Evolutionary conservation across 2,888 invertebrate genomes (phyloP).

Genomic region (Hydraecia micacea): DNA sequence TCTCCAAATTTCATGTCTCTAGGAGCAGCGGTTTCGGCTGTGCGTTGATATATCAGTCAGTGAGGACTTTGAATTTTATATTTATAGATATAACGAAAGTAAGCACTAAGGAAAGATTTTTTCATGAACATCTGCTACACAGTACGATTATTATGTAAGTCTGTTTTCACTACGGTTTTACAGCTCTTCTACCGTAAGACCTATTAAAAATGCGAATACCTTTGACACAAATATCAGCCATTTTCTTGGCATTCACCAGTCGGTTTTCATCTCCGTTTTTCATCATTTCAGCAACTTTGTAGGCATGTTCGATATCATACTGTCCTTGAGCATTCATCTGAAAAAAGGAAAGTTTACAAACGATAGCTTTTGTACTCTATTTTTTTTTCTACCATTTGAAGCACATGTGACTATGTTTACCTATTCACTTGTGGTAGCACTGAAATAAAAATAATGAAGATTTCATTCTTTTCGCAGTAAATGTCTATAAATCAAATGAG

Average conservation of each 20-base stretch:
- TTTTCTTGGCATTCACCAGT: slow-evolving; percentile 77
- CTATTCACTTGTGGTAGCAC: neutral
- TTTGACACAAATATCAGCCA: slow-evolving; percentile 81
- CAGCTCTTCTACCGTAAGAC: too few species aligned
- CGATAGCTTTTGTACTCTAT: neutral
- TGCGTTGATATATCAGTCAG: too few species aligned
- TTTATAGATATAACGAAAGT: too few species aligned
- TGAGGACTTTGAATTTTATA: too few species aligned
- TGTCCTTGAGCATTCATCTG: slow-evolving; percentile 78
- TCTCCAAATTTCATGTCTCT: too few species aligned
- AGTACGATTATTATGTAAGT: too few species aligned
- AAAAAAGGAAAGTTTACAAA: slow-evolving; percentile 36
- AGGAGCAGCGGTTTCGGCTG: too few species aligned
- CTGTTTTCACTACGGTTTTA: too few species aligned
- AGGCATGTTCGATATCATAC: slow-evolving; percentile 77
- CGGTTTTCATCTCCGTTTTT: slow-evolving; percentile 82
- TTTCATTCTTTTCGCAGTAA: too few species aligned
- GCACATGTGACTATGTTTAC: neutral
- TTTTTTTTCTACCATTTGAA: neutral
- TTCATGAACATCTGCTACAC: too few species aligned
- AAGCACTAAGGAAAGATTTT: too few species aligned
- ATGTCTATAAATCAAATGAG: neutral
- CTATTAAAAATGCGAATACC: slow-evolving; percentile 66
- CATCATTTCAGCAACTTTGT: slow-evolving; percentile 77
- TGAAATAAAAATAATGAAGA: neutral